A percentile compares a stretch with the other conserved stretches of the same genome.
Conservation (phyloP, 2,113 vertebrate genomes). For the Neotragus pygmaeus region DNA sequence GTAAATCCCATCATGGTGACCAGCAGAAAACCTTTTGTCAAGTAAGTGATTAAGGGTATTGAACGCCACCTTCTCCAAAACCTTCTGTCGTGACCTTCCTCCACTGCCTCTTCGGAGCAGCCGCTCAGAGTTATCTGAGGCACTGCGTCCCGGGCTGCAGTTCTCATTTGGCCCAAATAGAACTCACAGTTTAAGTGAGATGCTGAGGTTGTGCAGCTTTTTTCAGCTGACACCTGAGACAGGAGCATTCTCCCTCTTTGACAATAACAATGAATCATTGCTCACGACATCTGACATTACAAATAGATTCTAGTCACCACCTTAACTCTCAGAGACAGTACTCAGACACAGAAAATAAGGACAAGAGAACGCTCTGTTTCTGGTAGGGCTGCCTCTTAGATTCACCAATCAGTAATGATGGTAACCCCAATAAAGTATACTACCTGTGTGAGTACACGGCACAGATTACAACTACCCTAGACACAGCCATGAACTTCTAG, state of each 20-base stretch:
- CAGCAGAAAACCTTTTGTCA: background rate
- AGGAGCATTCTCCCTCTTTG: background rate
- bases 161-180: background rate
- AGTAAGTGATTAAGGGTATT: background rate
- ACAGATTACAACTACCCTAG: background rate
- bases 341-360: background rate
- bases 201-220: background rate
- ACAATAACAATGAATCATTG: background rate
- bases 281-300: no score
- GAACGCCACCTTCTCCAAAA: background rate
- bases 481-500: background rate
- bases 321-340: background rate
- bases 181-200: no score
- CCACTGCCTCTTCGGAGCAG: background rate
- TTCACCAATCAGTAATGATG: background rate
- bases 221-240: background rate
- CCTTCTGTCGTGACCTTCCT: background rate
- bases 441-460: background rate
- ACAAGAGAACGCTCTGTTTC: background rate
- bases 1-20: background rate
- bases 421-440: background rate
- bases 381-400: background rate
- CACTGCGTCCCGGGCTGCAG: background rate
- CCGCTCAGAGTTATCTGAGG: background rate
- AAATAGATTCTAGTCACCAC: background rate